phyloP scores from a whole-genome alignment of 1,140 invertebrate genomes.

The Platyscapa corneri region DNA sequence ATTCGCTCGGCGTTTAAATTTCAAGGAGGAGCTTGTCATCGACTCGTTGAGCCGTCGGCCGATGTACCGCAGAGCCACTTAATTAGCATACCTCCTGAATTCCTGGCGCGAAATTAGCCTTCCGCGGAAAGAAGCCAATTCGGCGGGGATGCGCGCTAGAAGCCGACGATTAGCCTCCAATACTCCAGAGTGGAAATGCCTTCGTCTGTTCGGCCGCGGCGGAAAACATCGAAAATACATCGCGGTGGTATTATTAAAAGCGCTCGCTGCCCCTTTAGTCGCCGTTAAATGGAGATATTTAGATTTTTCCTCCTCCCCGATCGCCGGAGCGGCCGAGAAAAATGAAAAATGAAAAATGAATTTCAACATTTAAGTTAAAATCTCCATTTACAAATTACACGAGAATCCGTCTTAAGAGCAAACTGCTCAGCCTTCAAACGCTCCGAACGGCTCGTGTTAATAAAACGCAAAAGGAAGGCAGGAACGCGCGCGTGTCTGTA shows the following conservation, averaged over 20 bases:
- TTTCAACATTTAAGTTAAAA: not conserved
- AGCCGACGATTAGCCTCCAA: too few relatives aligned
- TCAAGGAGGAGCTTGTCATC: too few relatives aligned
- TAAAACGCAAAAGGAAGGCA: slow-evolving; percentile 5
- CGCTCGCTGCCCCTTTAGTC: not conserved
- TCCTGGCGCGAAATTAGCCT: too few relatives aligned
- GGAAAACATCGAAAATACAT: not conserved
- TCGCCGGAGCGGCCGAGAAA: too few relatives aligned
- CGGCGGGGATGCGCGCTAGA: too few relatives aligned
- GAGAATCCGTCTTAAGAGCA: not conserved
- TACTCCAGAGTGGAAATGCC: not conserved
- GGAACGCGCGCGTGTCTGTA: not conserved
- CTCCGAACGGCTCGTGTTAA: not conserved
- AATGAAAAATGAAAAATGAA: not conserved
- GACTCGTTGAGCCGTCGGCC: too few relatives aligned
- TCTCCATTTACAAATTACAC: not conserved
- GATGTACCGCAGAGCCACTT: too few relatives aligned
- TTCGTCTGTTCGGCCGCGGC: not conserved
- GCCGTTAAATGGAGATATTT: not conserved
- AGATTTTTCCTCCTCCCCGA: not conserved
- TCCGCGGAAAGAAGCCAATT: too few relatives aligned
- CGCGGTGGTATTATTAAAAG: too few relatives aligned
- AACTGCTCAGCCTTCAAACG: not conserved
- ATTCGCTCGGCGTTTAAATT: too few relatives aligned
- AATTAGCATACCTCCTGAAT: too few relatives aligned